A percentile compares a stretch with the other conserved stretches of the same genome.
Conservation (phyloP, 2,113 vertebrate genomes). For the Xiphias gladius region DNA sequence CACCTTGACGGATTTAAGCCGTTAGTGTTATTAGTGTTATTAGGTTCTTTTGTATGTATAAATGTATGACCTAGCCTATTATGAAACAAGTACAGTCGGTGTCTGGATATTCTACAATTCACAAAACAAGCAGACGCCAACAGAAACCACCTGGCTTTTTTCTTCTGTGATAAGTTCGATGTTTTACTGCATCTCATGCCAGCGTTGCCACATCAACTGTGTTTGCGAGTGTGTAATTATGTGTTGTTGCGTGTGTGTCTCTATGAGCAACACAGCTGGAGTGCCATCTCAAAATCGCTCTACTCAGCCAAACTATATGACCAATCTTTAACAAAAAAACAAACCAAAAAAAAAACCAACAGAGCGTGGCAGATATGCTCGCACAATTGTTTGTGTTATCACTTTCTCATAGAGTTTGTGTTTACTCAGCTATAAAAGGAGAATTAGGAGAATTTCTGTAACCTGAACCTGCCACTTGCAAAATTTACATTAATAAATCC, state of each 20-base stretch:
- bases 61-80: too few species aligned
- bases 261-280: not conserved
- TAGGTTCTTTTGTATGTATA: too few species aligned
- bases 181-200: not conserved
- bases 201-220: not conserved
- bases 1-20: too few species aligned
- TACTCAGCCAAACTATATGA: not conserved
- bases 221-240: not conserved
- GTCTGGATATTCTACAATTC: not conserved
- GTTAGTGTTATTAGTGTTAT: too few species aligned
- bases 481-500: constrained; percentile 26
- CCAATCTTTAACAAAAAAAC: not conserved
- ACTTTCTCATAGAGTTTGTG: constrained; percentile 49
- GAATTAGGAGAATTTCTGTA: constrained; percentile 14
- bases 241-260: not conserved
- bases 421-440: constrained; percentile 38
- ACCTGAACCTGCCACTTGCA: constrained; percentile 26
- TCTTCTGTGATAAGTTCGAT: not conserved
- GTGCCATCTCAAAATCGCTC: not conserved
- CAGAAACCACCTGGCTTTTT: not conserved
- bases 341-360: not conserved
- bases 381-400: constrained; percentile 57
- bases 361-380: not conserved
- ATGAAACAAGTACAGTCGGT: not conserved
- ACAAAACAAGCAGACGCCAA: not conserved